Evolutionary conservation across 2,113 vertebrate genomes (phyloP).

Genomic region (Noctilio leporinus): DNA sequence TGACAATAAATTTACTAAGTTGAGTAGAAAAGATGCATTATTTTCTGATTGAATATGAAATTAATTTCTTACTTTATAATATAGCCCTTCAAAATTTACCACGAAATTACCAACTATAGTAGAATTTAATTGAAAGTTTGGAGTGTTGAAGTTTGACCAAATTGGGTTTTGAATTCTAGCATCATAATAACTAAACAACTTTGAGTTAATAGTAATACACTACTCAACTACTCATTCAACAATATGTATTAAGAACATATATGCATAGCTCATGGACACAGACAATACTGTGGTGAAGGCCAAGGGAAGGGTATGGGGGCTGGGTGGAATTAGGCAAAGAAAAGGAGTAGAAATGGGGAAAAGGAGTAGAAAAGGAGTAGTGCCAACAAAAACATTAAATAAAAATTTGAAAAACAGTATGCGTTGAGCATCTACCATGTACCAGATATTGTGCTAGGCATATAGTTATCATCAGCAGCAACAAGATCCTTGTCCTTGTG

Average conservation of each 20-base stretch:
- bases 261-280: too few species aligned
- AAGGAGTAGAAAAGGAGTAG: too few species aligned
- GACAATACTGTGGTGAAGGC: too few species aligned
- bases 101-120: not conserved
- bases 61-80: not conserved
- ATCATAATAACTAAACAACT: not conserved
- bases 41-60: not conserved
- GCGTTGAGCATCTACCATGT: not conserved
- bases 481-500: not conserved
- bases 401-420: not conserved
- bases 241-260: not conserved
- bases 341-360: too few species aligned
- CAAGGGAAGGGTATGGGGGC: too few species aligned
- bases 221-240: not conserved
- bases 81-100: not conserved
- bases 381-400: too few species aligned
- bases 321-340: too few species aligned
- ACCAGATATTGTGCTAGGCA: not conserved
- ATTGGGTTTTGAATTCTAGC: not conserved
- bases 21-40: not conserved
- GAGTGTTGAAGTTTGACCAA: not conserved
- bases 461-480: not conserved
- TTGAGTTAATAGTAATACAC: not conserved
- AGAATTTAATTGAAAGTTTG: not conserved
- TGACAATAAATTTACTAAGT: not conserved